phyloP scores from a whole-genome alignment of 1,140 invertebrate genomes.

The Saccostrea cuccullata region DNA sequence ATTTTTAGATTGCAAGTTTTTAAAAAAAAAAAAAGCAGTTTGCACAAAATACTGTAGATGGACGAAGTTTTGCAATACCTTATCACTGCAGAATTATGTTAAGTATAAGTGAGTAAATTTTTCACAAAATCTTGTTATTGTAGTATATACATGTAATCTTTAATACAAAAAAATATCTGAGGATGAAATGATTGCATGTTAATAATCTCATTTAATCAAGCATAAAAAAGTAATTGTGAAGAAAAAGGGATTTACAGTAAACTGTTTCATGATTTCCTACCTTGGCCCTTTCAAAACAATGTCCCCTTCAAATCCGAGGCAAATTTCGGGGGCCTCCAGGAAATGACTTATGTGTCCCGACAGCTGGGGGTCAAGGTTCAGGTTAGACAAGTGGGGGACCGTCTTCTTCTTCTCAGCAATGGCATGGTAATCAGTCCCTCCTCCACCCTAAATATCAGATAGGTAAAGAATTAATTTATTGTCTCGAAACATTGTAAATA shows the following conservation, averaged over 20 bases:
- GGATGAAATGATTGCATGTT: background rate
- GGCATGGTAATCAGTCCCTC: slow-evolving; percentile 42
- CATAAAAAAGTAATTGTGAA: background rate
- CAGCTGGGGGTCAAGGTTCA: slow-evolving; percentile 83
- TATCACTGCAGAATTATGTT: too few relatives aligned
- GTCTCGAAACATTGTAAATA: too few relatives aligned
- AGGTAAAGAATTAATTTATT: too few relatives aligned
- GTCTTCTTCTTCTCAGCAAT: slow-evolving; percentile 79
- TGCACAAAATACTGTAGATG: too few relatives aligned
- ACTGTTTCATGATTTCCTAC: slow-evolving; percentile 65
- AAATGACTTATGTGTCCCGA: slow-evolving; percentile 82
- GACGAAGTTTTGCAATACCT: too few relatives aligned
- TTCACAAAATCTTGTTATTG: too few relatives aligned
- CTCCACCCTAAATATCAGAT: background rate
- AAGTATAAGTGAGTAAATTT: too few relatives aligned
- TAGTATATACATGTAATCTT: too few relatives aligned
- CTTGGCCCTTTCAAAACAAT: slow-evolving; percentile 82
- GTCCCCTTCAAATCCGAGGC: slow-evolving; percentile 79
- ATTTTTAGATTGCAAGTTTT: background rate
- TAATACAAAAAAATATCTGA: too few relatives aligned
- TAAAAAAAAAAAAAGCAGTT: too few relatives aligned
- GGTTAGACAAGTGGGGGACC: slow-evolving; percentile 82
- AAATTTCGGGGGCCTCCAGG: slow-evolving; percentile 78
- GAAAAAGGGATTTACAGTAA: background rate
- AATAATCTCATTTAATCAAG: background rate